Evolutionary conservation across 2,888 invertebrate genomes (phyloP).

Genomic region (Norana najaformis): DNA sequence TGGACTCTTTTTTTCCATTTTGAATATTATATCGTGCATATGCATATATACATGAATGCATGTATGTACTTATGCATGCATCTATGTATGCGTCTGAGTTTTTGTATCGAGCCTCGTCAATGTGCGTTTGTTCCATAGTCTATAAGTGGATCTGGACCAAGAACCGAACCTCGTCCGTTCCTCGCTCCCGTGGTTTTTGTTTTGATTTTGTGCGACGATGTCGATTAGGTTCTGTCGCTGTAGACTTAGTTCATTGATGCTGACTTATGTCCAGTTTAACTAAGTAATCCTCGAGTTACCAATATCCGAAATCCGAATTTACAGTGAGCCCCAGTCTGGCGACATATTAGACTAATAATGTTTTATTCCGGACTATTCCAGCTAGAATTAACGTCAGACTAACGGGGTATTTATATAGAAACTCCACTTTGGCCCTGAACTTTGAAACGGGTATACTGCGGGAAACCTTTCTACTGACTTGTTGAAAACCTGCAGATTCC

Average conservation of each 20-base stretch:
- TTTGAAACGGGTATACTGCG: no score
- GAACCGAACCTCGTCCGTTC: not conserved
- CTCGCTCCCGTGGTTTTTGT: no score
- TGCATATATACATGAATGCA: no score
- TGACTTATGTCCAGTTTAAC: not conserved
- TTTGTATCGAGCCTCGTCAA: not conserved
- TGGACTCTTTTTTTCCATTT: no score
- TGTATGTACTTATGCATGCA: not conserved
- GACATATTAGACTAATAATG: not conserved
- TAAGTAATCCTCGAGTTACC: not conserved
- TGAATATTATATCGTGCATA: not conserved
- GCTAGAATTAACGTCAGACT: not conserved
- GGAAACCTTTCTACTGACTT: no score
- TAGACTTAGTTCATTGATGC: not conserved
- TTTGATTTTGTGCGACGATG: not conserved
- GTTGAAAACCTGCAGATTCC: no score
- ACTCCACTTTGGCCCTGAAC: no score
- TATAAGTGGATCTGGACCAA: not conserved
- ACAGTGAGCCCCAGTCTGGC: not conserved
- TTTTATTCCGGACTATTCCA: not conserved
- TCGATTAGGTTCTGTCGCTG: not conserved
- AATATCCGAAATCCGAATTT: not conserved
- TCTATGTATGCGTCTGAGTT: not conserved
- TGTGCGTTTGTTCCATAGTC: not conserved
- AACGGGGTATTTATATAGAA: no score